Evolutionary conservation across 2,888 invertebrate genomes (phyloP), one percentile per base, ranked within the genome.

Genomic region (Stenolophus ochropezus): DNA sequence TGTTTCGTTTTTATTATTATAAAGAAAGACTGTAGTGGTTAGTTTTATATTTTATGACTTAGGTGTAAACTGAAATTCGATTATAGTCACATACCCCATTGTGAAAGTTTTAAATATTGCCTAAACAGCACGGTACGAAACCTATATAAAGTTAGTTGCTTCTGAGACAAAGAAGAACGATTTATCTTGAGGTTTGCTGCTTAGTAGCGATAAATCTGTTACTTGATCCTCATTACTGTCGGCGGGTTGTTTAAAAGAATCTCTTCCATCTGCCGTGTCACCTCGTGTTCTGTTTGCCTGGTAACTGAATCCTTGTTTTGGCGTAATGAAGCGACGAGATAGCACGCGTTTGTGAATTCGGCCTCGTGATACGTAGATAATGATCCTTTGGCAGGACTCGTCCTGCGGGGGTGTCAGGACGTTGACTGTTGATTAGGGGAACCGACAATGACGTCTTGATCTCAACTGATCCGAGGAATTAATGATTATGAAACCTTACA

Each of bases 401-500:
- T 53, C 56, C 16, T 51, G 16, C 0, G 21, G 2, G 56, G 21
- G 21, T 23, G 11, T 11, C 56, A 25, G 61, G 25, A 2, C 61
- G 61, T 61, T 61, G 61, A 61, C 61, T 61, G 23, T 8, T 16
- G 8, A 14, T 42, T 42, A 56, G n/a, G 25, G 11, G 61, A 61
- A 61, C 0, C 14, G 23, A 25, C 21, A 23, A 61, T 14, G 61
- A 61, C 61, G 25, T 61, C n/a, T 27, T 27, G 25, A 61, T 61
- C 61, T 25, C 11, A 61, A 61, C 25, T 25, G 61, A 61, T 61
- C 25, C 61, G 11, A 2, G 25, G 25, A 61, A 61, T 61, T 61
- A 61, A 61, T 25, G 61, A 61, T 61, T 61, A 27, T 61, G 61
- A 25, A 61, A 61, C 61, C 61, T 61, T 61, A 61, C 14, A 25